Percentiles rank a stretch among this genome's conserved stretches.
These are phyloP conservation scores for Uloborus plumipes DNA, from an alignment of 2,888 invertebrate species.

Conservation along the genomic window DNA sequence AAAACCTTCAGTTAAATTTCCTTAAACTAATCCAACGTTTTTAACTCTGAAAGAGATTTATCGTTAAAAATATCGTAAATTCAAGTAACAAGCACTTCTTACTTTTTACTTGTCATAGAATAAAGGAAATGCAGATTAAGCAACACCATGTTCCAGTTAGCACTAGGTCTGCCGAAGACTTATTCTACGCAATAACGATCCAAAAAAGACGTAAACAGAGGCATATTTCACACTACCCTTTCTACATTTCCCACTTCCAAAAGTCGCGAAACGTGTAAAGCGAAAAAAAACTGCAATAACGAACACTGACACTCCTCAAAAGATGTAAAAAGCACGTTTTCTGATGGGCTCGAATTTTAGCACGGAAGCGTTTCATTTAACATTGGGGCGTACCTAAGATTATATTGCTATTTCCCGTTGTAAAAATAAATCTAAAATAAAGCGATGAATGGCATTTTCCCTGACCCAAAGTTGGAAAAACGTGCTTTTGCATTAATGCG, in stretches of 20 bases:
- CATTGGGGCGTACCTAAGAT: conserved; percentile 58
- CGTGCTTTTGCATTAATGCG: conserved; percentile 57
- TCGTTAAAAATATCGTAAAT: no score
- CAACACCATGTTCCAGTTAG: no score
- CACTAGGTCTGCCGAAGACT: no score
- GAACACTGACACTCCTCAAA: no score
- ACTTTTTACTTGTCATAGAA: no score
- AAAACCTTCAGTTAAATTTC: no score
- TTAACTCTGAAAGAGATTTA: no score
- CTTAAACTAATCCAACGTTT: no score
- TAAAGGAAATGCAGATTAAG: no score
- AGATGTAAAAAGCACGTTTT: conserved; percentile 33
- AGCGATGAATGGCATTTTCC: conserved; percentile 2
- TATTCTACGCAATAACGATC: background rate
- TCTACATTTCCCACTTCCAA: conserved; percentile 1
- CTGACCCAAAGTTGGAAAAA: conserved; percentile 13
- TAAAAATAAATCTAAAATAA: conserved; percentile 49
- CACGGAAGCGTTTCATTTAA: conserved; percentile 42
- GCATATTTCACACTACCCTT: conserved; percentile 29
- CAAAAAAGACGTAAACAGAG: conserved; percentile 14
- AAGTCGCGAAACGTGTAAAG: conserved; percentile 1
- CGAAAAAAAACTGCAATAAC: no score
- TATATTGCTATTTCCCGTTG: conserved; percentile 59
- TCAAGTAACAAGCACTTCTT: no score
- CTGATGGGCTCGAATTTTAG: conserved; percentile 12